Evolutionary conservation across 2,797 vertebrate species (phyloP), one percentile per base, ranked within the genome.

Genomic region (Sitta carolinensis): DNA sequence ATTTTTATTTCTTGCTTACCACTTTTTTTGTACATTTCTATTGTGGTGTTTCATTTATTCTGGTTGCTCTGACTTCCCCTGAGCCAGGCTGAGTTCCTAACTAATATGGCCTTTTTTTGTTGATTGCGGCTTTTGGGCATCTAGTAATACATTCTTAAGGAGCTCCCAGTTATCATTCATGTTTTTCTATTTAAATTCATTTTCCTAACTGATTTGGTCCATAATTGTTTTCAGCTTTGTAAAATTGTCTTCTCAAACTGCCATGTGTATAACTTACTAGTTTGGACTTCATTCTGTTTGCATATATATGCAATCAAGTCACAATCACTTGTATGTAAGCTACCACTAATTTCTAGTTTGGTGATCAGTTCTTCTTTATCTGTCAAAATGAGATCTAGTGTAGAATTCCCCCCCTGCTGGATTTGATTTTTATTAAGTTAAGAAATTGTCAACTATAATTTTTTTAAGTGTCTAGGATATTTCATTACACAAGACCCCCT

Each of bases 181-280:
- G 45, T 73, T 94, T 95, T 95, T 87, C 55, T 89, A 47, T 92
- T 93, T 93, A 93, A 94, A 82, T 91, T 57, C 9, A 79, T 93
- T 93, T 79, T 84, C 42, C 55, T 42, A 77, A 93, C 64, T 92
- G 86, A 77, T 94, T 94, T 6, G 4, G 52, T 79, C 78, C 61
- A 22, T 91, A 95, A 95, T 94, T 93, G 59, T 79, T 93, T 96
- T 94, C 88, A 95, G 90, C 74, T 94, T 95, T 92, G 38, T 73
- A 66, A 84, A 92, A 63, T 55, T 87, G 63, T 85, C 57, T 78
- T 92, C 76, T 45, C 64, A 64, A 94, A 57, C 55, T 73, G 18
- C 52, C 18, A 43, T 1, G 3, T 40, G 32, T 63, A 70, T 90
- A 82, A 50, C 55, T 90, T 66, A 52, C n/a, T 76, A 45, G 48